These are phyloP conservation scores for Euphonia xanthogaster DNA, from an alignment of 2,797 vertebrate genomes.

Conservation along the genomic window DNA sequence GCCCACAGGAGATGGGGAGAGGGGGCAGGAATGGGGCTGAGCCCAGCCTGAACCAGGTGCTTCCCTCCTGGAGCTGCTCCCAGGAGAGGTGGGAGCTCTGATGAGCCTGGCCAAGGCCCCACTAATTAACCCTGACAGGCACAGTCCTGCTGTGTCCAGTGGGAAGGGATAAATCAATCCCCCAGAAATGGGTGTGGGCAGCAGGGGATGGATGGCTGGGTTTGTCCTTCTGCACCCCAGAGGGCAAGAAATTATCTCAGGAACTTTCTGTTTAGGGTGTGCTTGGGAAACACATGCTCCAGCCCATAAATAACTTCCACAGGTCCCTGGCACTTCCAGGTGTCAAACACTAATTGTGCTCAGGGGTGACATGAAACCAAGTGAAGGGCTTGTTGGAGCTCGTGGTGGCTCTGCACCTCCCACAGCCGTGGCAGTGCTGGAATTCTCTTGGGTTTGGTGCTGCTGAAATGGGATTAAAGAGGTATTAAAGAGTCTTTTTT, in stretches of 20 bases:
- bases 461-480: too few relatives aligned
- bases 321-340: background rate
- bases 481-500: too few relatives aligned
- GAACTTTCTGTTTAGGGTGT: background rate
- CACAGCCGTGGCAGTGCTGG: rapidly evolving
- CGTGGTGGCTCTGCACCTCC: background rate
- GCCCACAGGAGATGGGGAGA: background rate
- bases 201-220: background rate
- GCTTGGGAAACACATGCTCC: background rate
- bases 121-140: background rate
- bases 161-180: conserved; percentile 36
- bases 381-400: background rate
- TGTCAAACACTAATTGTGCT: background rate
- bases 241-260: conserved; percentile 12
- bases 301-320: background rate
- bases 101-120: background rate
- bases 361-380: rapidly evolving
- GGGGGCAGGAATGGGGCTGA: background rate
- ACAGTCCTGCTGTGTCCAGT: background rate
- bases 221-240: background rate
- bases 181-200: background rate
- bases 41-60: background rate
- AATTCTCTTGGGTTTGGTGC: too few relatives aligned
- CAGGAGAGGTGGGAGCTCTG: background rate
- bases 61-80: background rate